These are phyloP conservation scores for Calidris pygmaea DNA, from an alignment of 2,113 vertebrate species.

Conservation along the genomic window DNA sequence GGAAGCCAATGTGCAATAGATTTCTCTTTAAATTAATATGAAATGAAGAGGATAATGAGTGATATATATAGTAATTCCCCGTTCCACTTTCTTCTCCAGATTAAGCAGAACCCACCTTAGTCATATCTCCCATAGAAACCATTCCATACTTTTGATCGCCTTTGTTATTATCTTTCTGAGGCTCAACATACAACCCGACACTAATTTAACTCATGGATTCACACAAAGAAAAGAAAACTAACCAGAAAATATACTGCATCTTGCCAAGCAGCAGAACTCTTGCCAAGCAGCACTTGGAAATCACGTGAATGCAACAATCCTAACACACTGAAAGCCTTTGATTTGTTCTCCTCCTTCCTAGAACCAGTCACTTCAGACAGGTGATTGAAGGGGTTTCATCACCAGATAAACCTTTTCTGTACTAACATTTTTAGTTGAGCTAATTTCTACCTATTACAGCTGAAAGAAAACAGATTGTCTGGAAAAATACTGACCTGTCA, in stretches of 20 bases:
- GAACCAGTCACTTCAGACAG: background rate
- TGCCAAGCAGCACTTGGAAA: background rate
- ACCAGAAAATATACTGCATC: background rate
- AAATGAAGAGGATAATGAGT: background rate
- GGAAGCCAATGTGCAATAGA: background rate
- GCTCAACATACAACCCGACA: background rate
- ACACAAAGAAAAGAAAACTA: background rate
- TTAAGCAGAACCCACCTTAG: background rate
- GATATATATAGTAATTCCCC: background rate
- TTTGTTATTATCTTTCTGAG: background rate
- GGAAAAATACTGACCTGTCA: background rate
- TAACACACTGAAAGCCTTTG: background rate
- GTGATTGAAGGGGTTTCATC: background rate
- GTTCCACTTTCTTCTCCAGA: background rate
- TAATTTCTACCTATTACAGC: background rate
- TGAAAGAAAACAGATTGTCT: background rate
- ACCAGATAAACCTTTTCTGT: background rate
- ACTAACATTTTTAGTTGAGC: background rate
- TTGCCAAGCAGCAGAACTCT: background rate
- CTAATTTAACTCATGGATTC: background rate
- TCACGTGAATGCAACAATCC: background rate
- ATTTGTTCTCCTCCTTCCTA: background rate
- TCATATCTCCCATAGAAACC: rapidly evolving
- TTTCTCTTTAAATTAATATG: background rate
- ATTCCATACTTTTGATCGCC: background rate